Evolutionary conservation across 2,113 vertebrate genomes (phyloP).

Genomic region (Scophthalmus maximus): DNA sequence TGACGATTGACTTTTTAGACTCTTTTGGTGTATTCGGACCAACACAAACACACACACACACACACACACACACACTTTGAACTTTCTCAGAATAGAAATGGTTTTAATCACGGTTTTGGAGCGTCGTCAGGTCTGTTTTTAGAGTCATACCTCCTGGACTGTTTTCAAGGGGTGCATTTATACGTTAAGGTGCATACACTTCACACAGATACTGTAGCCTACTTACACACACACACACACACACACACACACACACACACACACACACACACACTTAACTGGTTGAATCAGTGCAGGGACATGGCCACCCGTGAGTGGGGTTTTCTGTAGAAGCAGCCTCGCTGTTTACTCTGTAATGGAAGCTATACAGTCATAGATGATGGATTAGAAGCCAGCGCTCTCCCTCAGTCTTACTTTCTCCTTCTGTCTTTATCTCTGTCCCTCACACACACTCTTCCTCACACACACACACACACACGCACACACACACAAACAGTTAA

Average conservation of each 20-base stretch:
- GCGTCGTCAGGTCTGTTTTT: constrained; percentile 72
- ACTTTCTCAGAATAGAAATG: constrained; percentile 64
- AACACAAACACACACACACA: constrained; percentile 40
- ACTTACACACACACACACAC: constrained; percentile 19
- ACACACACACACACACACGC: background rate
- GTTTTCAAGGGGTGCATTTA: constrained; percentile 37
- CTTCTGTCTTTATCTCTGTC: constrained; percentile 18
- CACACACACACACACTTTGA: constrained; percentile 34
- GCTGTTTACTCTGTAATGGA: constrained; percentile 79
- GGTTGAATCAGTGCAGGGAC: constrained; percentile 68
- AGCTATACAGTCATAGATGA: constrained; percentile 66
- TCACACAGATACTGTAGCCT: constrained; percentile 33
- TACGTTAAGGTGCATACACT: constrained; percentile 55
- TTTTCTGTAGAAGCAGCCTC: constrained; percentile 59
- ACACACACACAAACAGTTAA: background rate
- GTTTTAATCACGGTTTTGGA: constrained; percentile 75
- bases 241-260: constrained; percentile 10
- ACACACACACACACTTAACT: constrained; percentile 27
- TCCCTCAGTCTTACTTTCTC: constrained; percentile 20
- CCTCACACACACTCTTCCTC: background rate
- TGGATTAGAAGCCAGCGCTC: constrained; percentile 69
- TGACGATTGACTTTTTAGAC: constrained; percentile 18
- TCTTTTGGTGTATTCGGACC: constrained; percentile 9
- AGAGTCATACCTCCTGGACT: constrained; percentile 69
- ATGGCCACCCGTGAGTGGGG: constrained; percentile 76